Conservation (phyloP, 2,888 invertebrate genomes). For the Sinopyrophorus schimmeli region DNA sequence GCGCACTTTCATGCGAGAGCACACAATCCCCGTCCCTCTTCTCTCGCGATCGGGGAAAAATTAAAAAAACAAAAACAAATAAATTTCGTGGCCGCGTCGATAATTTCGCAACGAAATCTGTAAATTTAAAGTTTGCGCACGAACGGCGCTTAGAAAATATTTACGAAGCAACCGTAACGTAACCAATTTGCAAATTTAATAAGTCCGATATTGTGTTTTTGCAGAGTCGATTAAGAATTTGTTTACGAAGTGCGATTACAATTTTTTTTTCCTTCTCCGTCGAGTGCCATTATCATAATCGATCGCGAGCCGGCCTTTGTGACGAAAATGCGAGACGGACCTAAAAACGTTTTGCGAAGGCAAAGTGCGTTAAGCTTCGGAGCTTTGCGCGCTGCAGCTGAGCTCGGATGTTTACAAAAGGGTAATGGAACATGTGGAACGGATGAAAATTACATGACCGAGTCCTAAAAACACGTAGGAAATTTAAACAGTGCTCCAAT, state of each 20-base stretch:
- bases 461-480: constrained; percentile 10
- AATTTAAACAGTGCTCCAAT: constrained; percentile 2
- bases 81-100: no score
- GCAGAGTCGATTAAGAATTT: no score
- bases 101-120: constrained; percentile 13
- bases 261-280: no score
- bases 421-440: constrained; percentile 35
- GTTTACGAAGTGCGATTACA: no score
- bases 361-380: constrained; percentile 25
- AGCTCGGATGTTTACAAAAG: constrained; percentile 36
- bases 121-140: constrained; percentile 7
- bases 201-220: background rate
- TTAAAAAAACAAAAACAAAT: no score
- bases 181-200: constrained; percentile 6
- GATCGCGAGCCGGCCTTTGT: background rate
- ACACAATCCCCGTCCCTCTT: no score
- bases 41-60: no score
- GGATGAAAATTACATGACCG: constrained; percentile 34
- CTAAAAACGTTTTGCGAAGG: constrained; percentile 9
- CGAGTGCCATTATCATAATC: background rate
- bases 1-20: no score
- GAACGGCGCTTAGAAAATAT: constrained; percentile 7
- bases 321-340: constrained; percentile 3
- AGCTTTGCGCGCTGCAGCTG: constrained; percentile 34
- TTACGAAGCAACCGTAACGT: constrained; percentile 3